A percentile compares a stretch with the other conserved stretches of the same genome.
These are phyloP conservation scores for Limnephilus marmoratus DNA, from an alignment of 2,888 invertebrate genomes.

Conservation along the genomic window DNA sequence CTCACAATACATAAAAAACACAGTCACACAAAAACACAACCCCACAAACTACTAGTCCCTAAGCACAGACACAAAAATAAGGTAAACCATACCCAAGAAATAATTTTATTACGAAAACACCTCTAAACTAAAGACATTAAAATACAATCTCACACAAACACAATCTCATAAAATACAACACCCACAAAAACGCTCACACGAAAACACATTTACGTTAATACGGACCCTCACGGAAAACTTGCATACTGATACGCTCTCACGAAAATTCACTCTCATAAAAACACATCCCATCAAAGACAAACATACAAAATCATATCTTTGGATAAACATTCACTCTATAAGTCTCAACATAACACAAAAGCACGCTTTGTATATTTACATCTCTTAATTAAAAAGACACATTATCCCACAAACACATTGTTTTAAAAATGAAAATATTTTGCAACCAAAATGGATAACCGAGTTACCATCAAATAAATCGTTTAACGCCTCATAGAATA, in stretches of 20 bases:
- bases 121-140: too few relatives aligned
- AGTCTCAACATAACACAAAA: conserved; percentile 30
- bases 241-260: background rate
- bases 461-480: background rate
- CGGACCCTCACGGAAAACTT: conserved; percentile 22
- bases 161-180: background rate
- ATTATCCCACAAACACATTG: background rate
- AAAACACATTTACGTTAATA: conserved; percentile 36
- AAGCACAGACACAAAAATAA: too few relatives aligned
- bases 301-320: background rate
- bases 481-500: background rate
- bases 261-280: background rate
- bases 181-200: conserved; percentile 44
- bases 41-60: background rate
- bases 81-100: too few relatives aligned
- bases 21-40: background rate
- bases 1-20: background rate
- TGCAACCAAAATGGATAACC: background rate
- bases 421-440: background rate
- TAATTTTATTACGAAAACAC: too few relatives aligned
- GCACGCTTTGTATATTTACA: background rate
- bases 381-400: background rate
- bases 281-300: background rate
- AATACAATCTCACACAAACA: conserved; percentile 46
- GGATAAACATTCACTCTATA: conserved; percentile 33